A percentile compares a stretch with the other conserved stretches of the same genome.
Conservation (phyloP, 2,888 invertebrate species). For the Scelioninae gen. 1 region DNA sequence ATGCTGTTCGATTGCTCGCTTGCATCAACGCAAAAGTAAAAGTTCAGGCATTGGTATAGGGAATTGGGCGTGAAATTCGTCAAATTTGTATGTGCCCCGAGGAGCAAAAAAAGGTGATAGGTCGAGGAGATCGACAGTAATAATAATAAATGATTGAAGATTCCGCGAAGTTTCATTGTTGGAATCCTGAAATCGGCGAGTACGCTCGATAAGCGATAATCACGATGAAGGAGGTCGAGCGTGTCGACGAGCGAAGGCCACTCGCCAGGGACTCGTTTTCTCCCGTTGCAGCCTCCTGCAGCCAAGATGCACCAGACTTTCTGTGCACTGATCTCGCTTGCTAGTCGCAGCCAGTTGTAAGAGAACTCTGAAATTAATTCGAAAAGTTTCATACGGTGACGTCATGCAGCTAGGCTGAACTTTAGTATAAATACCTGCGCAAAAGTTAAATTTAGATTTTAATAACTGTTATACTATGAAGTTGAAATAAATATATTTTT, state of each 20-base stretch:
- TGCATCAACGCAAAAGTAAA: conserved; percentile 1
- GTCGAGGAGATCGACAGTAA: neutral
- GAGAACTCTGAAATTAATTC: conserved; percentile 44
- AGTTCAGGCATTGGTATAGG: neutral
- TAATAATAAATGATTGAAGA: conserved; percentile 29
- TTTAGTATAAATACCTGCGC: conserved; percentile 9
- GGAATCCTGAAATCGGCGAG: conserved; percentile 60
- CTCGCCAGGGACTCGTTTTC: conserved; percentile 61
- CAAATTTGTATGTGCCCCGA: neutral
- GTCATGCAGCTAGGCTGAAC: conserved; percentile 41
- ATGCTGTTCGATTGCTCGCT: neutral
- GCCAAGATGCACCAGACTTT: conserved; percentile 45
- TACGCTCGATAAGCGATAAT: conserved; percentile 65
- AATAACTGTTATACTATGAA: no score
- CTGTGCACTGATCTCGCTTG: conserved; percentile 13
- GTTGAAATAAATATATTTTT: no score
- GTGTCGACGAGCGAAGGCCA: conserved; percentile 67
- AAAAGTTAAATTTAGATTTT: neutral
- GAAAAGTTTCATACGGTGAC: conserved; percentile 22
- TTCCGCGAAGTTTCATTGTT: conserved; percentile 54
- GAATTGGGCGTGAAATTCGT: neutral
- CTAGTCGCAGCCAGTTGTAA: no score
- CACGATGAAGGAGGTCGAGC: conserved; percentile 66
- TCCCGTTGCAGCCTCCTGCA: conserved; percentile 45
- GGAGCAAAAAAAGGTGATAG: neutral